Percentiles rank a stretch among this genome's conserved stretches.
Evolutionary conservation across 1,140 invertebrate genomes (phyloP).

Genomic region (Cherax quadricarinatus): DNA sequence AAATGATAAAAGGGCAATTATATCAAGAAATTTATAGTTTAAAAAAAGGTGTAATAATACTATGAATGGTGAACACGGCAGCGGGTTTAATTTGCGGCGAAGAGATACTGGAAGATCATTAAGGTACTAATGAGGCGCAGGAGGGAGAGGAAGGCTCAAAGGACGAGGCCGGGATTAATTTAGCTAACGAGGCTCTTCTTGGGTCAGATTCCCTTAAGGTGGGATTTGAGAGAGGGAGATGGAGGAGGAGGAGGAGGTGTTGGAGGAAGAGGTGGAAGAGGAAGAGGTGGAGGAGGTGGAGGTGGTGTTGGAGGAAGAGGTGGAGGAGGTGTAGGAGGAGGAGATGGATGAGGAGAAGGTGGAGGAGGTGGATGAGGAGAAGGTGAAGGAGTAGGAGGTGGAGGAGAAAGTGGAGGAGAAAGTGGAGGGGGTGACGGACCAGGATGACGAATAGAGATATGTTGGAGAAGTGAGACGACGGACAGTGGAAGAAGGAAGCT

Average conservation of each 20-base stretch:
- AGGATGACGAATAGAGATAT: neutral
- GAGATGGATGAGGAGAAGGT: neutral
- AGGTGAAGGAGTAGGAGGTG: neutral
- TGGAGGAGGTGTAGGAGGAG: too few relatives aligned
- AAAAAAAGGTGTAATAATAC: neutral
- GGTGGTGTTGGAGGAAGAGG: neutral
- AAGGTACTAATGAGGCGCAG: neutral
- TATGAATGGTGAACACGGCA: neutral
- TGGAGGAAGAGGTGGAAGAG: neutral
- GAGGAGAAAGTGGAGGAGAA: neutral
- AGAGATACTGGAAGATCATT: neutral
- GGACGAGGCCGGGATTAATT: neutral
- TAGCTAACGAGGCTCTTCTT: slow-evolving; percentile 3
- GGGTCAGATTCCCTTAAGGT: neutral
- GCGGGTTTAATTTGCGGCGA: neutral
- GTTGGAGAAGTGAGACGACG: too few relatives aligned
- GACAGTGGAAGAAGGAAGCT: too few relatives aligned
- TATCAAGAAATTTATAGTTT: too few relatives aligned
- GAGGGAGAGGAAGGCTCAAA: neutral
- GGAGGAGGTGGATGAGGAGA: neutral
- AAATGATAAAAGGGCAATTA: too few relatives aligned
- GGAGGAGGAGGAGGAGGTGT: neutral
- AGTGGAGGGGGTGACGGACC: neutral
- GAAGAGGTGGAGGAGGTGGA: neutral
- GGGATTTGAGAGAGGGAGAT: neutral